Evolutionary conservation across 2,888 invertebrate genomes (phyloP), one percentile per base, ranked within the genome.

Genomic region (Odontomyia ornata): DNA sequence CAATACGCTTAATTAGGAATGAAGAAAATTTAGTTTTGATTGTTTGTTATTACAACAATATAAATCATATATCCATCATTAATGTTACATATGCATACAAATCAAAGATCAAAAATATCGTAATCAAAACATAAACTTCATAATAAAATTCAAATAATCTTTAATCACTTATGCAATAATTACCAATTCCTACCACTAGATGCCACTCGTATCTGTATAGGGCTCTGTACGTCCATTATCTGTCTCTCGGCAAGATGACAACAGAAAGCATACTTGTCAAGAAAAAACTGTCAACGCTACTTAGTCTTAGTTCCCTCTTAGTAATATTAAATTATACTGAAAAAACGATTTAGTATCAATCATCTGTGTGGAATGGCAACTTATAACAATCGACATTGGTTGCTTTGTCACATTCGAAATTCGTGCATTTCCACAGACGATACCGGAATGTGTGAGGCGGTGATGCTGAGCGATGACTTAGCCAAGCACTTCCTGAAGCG

Each of bases 381-480:
- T 80, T 97, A 96, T 86, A 97, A 98, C 86, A 96, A 98, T 87
- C 93, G 93, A 86, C 93, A 94, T 82, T 98, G 97, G 94, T 89
- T 98, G 67, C 89, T 98, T 73, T 94, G 96, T 78, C 96, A 97
- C 87, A 95, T 98, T 81, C 90, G 96, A 77, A 96, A 97, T 86
- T 96, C 97, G 11, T 98, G 97, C 87, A 95, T 98, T 84, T 95
- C 96, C 27, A 95, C 96, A 25, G 98, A 98, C 88, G 97, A 98
- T 87, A 96, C 97, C 82, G 95, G 97, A 77, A 93, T 96, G 89
- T 96, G 96, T 86, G 97, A 98, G 86, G 91, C 94, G 83, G 94
- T 97, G 75, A 96, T 97, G 93, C 90, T 93, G 43, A 93, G 93
- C 76, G 95, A 96, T 85, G 92, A 94, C 86, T 89, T 93, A 81